Evolutionary conservation across 2,113 vertebrate genomes (phyloP).

Genomic region (Equus przewalskii): DNA sequence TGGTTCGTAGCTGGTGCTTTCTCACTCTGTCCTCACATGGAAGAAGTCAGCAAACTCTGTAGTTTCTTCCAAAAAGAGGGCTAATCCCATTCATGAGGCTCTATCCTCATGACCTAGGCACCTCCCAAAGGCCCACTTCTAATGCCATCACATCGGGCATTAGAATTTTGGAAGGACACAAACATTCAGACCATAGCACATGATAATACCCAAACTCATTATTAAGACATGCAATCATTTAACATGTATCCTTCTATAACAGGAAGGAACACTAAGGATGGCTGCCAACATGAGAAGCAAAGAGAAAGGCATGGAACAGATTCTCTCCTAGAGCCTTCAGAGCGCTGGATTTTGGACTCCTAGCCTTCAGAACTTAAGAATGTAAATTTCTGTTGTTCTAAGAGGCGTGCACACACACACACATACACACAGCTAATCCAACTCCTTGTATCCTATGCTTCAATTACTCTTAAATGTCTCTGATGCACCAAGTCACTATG

Average conservation of each 20-base stretch:
- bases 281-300: neutral
- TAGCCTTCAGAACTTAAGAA: neutral
- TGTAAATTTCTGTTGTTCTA: neutral
- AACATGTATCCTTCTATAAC: neutral
- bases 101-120: neutral
- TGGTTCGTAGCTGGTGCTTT: neutral
- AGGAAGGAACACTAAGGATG: neutral
- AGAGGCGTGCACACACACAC: neutral
- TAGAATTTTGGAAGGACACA: neutral
- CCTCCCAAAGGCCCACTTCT: neutral
- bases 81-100: too few relatives aligned
- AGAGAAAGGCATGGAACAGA: neutral
- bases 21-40: neutral
- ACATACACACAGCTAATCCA: neutral
- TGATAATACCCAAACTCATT: neutral
- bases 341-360: neutral
- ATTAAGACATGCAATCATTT: neutral
- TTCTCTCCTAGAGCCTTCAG: neutral
- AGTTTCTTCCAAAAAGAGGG: neutral
- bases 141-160: neutral
- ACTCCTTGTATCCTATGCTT: neutral
- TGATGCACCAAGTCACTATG: neutral
- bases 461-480: neutral
- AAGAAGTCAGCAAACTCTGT: neutral
- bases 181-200: neutral